Evolutionary conservation across 1,140 invertebrate genomes (phyloP), one percentile per base, ranked within the genome.

Genomic region (Calosoma granatense): DNA sequence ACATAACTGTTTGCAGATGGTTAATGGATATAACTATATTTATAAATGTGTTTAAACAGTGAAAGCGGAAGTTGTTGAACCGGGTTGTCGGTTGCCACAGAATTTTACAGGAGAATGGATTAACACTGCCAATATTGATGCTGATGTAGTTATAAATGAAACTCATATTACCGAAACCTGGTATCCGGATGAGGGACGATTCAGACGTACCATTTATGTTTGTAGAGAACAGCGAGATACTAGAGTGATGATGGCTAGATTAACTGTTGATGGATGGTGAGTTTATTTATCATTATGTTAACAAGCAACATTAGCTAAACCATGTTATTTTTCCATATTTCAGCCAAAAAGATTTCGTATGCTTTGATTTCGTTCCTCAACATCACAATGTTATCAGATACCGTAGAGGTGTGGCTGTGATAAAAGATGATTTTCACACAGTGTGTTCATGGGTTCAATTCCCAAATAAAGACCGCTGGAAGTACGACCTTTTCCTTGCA

Each of bases 281-380:
- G 67, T 69, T 51, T 61, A 19, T 51, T 36, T 39, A 36, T 1
- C 14, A 43, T 55, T 2, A 4, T 47, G 22, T 22, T 55, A 20
- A 21, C 17, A 15, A 53, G 9, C 20, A 22, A 22, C 36, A 55
- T 2, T 15, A 17, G n/a, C 17, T n/a, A n/a, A n/a, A n/a, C n/a
- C n/a, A n/a, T n/a, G n/a, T n/a, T 20, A 2, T 14, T 12, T 56
- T 36, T 9, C n/a, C 20, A 17, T 59, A 61, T 78, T 81, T 63
- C 69, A 90, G 94, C 74, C 94, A 98, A 76, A 94, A 96, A 67
- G 95, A 98, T 82, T 98, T 91, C 67, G 84, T 97, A 6, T 98
- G 96, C 67, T 97, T 96, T 66, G 93, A 98, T 69, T 96, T 98
- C 71, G 84, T 97, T 11, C 90, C 92, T 0, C 81, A 91, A 59